Base-by-base conservation (phyloP, 2,797 vertebrate genomes). In the Sebastes oblongus region DNA sequence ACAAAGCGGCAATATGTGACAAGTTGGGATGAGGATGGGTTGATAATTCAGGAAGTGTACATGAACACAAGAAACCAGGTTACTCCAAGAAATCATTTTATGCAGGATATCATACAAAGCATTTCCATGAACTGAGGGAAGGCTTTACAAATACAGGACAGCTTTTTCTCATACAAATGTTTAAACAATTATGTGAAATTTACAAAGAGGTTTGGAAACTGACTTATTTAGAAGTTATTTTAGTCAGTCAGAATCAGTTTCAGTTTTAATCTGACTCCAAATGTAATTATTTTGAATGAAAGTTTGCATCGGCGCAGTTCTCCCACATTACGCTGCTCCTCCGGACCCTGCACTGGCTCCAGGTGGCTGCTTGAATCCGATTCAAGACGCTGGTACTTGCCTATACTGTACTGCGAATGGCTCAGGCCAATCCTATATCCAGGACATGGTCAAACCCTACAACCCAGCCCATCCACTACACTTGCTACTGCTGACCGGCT, bases 401-500 rank as follows among this genome's bases (percentile, higher is more conserved):
- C 14, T 42, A 39, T 39, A 16, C 14, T 0, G 14, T 42, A 0
- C 39, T 42, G 39, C 0, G 39, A 42, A 42, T 42, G 39, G 39
- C 39, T 42, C 39, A 42, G 39, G 39, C 39, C 39, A 42, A 42
- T 42, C 14, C 39, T 42, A 42, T 42, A 42, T 42, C 39, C 39
- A 1, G 1, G 39, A 16, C 1, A 42, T 42, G 39, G 1, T 42
- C 39, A 42, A 16, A 42, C 0, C 14, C 0, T 42, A 42, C 39
- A 16, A 0, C 39, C 14, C 39, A 42, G 13, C 39, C 39, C 39
- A 42, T 42, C 39, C 39, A 42, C 39, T 42, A 42, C 39, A 42
- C 39, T 42, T 42, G 39, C 39, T 42, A 16, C 39, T 0, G 39
- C 39, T 42, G 0, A 42, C 6, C 0, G 1, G 14, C 1, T 42